Conservation (phyloP, 2,888 invertebrate genomes). For the Vanessa cardui region DNA sequence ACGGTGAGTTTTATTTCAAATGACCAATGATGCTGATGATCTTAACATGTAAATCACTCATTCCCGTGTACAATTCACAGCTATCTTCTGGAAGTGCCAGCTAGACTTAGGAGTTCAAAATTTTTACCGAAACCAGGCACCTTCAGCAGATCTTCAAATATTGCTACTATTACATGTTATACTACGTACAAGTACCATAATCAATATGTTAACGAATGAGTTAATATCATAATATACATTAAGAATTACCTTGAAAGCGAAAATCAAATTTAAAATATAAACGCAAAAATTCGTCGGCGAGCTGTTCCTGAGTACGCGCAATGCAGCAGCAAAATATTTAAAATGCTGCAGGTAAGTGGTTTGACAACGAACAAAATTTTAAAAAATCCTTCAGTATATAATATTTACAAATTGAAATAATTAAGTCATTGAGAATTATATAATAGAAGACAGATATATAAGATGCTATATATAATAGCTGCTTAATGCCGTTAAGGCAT, state of each 20-base stretch:
- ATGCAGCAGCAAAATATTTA: background rate
- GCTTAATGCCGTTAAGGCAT: background rate
- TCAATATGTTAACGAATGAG: background rate
- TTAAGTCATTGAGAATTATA: no score
- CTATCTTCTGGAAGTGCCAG: conserved; percentile 2
- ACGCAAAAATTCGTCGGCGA: background rate
- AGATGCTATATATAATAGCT: no score
- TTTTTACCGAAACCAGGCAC: background rate
- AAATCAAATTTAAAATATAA: background rate
- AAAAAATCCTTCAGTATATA: no score
- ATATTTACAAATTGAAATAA: no score
- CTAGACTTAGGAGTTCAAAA: background rate
- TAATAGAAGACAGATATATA: no score
- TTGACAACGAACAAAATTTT: no score
- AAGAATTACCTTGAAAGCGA: background rate
- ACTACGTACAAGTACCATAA: background rate
- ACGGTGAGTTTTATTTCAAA: conserved; percentile 3
- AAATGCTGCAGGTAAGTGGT: no score
- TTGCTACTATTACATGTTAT: background rate
- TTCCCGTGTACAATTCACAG: conserved; percentile 8
- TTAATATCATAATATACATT: background rate
- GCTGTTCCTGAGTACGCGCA: background rate
- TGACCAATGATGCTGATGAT: background rate
- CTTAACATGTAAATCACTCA: background rate
- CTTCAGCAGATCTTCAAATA: background rate